These are phyloP conservation scores for Acanthiza pusilla DNA, from an alignment of 2,797 vertebrate genomes.

Conservation along the genomic window DNA sequence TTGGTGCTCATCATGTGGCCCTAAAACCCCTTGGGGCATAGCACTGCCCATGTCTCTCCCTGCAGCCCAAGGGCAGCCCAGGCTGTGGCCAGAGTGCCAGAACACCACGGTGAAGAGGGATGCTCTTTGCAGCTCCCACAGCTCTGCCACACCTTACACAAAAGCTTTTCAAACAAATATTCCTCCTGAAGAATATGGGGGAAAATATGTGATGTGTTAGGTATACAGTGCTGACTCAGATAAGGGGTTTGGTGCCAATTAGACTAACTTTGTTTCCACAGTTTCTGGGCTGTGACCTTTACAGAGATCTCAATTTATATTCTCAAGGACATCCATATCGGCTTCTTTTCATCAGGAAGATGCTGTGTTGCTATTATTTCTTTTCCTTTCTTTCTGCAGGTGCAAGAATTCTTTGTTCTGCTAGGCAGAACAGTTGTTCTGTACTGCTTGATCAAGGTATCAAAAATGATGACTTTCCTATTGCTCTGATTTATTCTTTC, in stretches of 20 bases:
- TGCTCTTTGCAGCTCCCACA: not conserved
- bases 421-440: not conserved
- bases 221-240: not conserved
- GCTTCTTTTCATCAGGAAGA: not conserved
- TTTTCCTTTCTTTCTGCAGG: not conserved
- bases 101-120: rapidly evolving
- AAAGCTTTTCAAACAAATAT: not conserved
- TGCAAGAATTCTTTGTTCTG: not conserved
- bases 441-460: not conserved
- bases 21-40: not conserved
- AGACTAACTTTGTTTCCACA: not conserved
- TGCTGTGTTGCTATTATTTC: not conserved
- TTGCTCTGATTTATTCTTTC: not conserved
- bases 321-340: not conserved
- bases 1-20: not conserved
- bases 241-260: not conserved
- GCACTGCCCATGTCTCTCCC: too few relatives aligned
- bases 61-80: not conserved
- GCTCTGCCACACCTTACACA: not conserved
- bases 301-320: not conserved
- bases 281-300: not conserved
- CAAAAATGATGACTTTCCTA: not conserved
- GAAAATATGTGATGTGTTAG: not conserved
- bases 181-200: not conserved
- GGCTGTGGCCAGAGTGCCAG: rapidly evolving